These are phyloP conservation scores for Noctua janthina DNA, from an alignment of 2,888 invertebrate genomes.

Conservation along the genomic window DNA sequence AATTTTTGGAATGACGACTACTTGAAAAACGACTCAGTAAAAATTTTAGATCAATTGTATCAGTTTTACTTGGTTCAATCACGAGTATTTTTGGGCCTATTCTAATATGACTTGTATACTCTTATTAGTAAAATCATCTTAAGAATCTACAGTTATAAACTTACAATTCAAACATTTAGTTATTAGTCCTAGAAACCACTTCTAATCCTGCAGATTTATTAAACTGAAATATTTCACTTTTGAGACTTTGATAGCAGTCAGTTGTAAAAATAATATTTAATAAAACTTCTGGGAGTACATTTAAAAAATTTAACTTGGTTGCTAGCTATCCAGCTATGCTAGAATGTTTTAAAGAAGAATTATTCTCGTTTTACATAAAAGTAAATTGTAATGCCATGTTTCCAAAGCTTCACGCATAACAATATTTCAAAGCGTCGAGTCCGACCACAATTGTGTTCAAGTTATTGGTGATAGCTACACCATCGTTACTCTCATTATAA, in stretches of 20 bases:
- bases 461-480: slow-evolving; percentile 38
- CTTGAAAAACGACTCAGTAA: slow-evolving; percentile 1
- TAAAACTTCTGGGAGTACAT: neutral
- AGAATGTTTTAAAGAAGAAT: neutral
- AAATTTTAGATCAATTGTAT: neutral
- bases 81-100: neutral
- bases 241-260: neutral
- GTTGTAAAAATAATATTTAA: neutral
- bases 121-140: neutral
- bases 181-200: neutral
- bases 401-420: slow-evolving; percentile 8
- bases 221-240: neutral
- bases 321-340: too few relatives aligned
- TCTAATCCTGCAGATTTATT: neutral
- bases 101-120: neutral
- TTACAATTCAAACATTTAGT: neutral
- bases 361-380: neutral
- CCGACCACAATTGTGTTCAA: slow-evolving; percentile 44
- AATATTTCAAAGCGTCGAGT: slow-evolving; percentile 11
- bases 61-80: neutral
- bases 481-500: slow-evolving; percentile 23
- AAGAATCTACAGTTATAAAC: neutral
- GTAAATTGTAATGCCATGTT: neutral
- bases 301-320: neutral
- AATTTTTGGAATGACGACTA: slow-evolving; percentile 29